A percentile compares a stretch with the other conserved stretches of the same genome.
These are phyloP conservation scores for Hafferia zeledoni DNA, from an alignment of 2,797 vertebrate genomes.

Conservation along the genomic window DNA sequence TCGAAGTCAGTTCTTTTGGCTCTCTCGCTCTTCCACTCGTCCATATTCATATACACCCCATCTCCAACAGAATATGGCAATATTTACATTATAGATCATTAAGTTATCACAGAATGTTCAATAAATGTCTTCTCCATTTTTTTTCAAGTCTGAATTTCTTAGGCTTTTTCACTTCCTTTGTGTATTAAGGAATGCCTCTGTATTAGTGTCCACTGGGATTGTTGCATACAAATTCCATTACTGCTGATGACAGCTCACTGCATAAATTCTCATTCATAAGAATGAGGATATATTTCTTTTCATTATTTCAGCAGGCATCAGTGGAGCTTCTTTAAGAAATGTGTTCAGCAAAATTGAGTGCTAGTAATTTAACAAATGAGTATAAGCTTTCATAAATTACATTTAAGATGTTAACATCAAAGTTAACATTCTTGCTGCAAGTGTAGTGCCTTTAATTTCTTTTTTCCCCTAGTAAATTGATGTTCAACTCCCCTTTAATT, in stretches of 20 bases:
- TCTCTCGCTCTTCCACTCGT: no score
- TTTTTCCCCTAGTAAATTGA: neutral
- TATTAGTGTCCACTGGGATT: neutral
- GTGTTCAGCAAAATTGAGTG: neutral
- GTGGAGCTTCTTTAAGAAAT: neutral
- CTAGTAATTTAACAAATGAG: constrained; percentile 5
- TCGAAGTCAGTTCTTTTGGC: no score
- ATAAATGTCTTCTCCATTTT: neutral
- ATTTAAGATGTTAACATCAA: neutral
- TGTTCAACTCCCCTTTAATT: neutral
- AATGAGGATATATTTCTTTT: neutral
- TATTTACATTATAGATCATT: neutral
- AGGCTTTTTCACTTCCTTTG: neutral
- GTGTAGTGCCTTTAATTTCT: neutral
- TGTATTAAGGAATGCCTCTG: neutral
- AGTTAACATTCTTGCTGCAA: constrained; percentile 15
- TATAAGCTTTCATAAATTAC: constrained; percentile 15
- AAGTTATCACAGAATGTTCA: neutral
- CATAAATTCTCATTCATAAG: neutral
- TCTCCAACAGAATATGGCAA: neutral
- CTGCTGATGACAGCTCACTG: neutral
- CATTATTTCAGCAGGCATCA: neutral
- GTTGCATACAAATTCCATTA: neutral
- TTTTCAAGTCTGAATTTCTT: neutral
- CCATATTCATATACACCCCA: no score